These are phyloP conservation scores for Drosophila leonis DNA, from an alignment of 2,888 invertebrate species.

Conservation along the genomic window DNA sequence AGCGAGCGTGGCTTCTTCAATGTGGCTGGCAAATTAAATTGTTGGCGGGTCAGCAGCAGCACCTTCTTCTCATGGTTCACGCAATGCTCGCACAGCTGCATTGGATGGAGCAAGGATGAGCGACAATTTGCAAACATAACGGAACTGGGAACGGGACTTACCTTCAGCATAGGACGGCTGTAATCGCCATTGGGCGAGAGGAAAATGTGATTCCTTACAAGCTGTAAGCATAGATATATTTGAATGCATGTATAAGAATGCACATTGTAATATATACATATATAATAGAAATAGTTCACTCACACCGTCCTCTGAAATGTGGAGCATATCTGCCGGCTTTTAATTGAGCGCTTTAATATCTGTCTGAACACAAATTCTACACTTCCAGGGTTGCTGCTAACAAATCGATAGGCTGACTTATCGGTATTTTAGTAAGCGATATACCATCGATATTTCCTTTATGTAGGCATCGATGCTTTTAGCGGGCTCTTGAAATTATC, in stretches of 20 bases:
- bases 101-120: neutral
- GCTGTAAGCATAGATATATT: slow-evolving; percentile 17
- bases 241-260: neutral
- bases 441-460: neutral
- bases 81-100: slow-evolving; percentile 60
- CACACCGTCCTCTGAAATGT: slow-evolving; percentile 32
- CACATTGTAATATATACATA: neutral
- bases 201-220: slow-evolving; percentile 52
- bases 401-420: neutral
- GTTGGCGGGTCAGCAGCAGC: slow-evolving; percentile 41
- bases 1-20: slow-evolving; percentile 35
- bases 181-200: slow-evolving; percentile 58
- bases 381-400: slow-evolving; percentile 3
- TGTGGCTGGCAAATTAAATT: slow-evolving; percentile 14
- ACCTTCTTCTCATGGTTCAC: slow-evolving; percentile 51
- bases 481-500: neutral
- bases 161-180: slow-evolving; percentile 46
- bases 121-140: neutral
- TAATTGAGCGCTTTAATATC: slow-evolving; percentile 27
- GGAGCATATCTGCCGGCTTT: slow-evolving; percentile 38
- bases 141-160: slow-evolving; percentile 14
- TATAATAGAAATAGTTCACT: slow-evolving; percentile 10
- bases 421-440: neutral
- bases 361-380: slow-evolving; percentile 7
- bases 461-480: neutral